Conservation (phyloP, 2,113 vertebrate species). For the Tichodroma muraria region DNA sequence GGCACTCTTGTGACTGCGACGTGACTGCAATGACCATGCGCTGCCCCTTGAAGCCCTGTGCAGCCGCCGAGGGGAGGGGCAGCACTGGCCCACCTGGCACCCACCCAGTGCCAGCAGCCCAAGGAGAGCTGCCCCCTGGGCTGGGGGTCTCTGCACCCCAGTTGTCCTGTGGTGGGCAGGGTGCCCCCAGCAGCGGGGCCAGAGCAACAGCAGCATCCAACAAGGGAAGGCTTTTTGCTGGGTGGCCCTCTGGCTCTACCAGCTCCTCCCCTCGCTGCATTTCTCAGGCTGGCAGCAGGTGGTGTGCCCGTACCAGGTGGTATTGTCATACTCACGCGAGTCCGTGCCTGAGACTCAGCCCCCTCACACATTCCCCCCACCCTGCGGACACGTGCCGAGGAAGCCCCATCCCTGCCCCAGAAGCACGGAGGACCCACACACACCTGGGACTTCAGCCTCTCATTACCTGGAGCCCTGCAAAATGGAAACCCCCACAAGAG, state of each 20-base stretch:
- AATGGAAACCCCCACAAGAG: not conserved
- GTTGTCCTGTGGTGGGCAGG: not conserved
- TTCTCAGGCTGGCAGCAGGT: not conserved
- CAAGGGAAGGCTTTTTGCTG: not conserved
- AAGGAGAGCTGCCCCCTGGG: not conserved
- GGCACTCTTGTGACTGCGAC: accelerated
- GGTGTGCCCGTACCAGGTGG: not conserved
- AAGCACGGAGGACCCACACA: accelerated
- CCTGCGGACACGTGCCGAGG: accelerated
- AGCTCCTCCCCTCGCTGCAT: not conserved
- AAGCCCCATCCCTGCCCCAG: not conserved
- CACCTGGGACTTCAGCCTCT: not conserved
- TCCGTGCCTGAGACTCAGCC: not conserved
- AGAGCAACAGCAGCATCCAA: not conserved
- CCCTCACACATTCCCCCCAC: no score
- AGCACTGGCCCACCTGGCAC: accelerated
- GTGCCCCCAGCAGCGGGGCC: not conserved
- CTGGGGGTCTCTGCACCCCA: not conserved
- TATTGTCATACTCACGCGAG: accelerated
- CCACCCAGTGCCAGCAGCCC: not conserved
- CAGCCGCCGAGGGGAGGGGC: accelerated
- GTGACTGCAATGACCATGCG: accelerated
- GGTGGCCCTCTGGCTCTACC: not conserved
- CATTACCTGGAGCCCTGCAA: not conserved
- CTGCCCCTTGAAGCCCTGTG: not conserved